Percentiles rank a stretch among this genome's conserved stretches.
phyloP scores from a whole-genome alignment of 2,797 vertebrate species.

The Spinus pinus region DNA sequence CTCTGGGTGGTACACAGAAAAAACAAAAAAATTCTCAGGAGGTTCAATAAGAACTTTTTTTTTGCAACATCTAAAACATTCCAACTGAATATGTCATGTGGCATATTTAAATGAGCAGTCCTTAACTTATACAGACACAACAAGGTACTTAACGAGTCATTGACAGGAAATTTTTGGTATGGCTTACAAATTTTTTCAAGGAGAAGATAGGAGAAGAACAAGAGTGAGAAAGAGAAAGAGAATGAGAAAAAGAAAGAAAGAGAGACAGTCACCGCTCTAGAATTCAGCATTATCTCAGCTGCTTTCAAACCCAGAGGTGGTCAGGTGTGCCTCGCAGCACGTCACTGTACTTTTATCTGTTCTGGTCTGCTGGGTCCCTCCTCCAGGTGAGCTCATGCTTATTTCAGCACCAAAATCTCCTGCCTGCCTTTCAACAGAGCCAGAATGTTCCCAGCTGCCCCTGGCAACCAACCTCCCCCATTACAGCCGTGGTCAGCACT shows the following conservation, averaged over 20 bases:
- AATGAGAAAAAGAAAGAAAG: neutral
- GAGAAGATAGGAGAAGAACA: neutral
- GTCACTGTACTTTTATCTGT: fast-evolving
- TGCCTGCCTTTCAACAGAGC: neutral
- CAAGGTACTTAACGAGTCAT: neutral
- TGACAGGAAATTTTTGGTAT: neutral
- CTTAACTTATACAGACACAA: neutral
- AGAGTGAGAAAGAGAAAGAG: neutral
- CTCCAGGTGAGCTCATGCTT: fast-evolving
- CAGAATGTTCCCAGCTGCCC: neutral
- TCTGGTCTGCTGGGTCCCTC: neutral
- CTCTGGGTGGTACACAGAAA: neutral
- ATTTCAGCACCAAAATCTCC: neutral
- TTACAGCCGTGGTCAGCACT: fast-evolving
- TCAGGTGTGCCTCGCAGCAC: fast-evolving
- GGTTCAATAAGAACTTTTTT: neutral
- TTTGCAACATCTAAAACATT: neutral
- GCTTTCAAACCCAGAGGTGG: neutral
- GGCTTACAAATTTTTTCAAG: neutral
- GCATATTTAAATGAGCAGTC: neutral
- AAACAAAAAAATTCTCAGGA: neutral
- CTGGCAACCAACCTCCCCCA: fast-evolving
- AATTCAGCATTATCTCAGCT: neutral
- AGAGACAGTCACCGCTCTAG: neutral
- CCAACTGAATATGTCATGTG: neutral